Evolutionary conservation across 2,113 vertebrate genomes (phyloP), one percentile per base, ranked within the genome.

Genomic region (Podarcis cretensis): DNA sequence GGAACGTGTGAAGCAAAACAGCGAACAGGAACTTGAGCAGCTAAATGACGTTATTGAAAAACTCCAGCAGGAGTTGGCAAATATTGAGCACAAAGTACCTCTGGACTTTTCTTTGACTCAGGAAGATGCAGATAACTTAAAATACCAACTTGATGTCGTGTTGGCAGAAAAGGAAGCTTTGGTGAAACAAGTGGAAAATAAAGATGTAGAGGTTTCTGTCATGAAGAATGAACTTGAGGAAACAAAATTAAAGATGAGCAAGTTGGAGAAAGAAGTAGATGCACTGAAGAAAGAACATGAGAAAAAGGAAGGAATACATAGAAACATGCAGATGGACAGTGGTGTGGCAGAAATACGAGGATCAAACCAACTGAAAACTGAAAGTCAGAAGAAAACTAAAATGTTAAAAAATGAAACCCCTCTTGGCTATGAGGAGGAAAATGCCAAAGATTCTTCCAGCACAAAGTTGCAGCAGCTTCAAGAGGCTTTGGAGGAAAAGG

Each of bases 21-120:
- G 94, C 0, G 93, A 98, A 86, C 98, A 99, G 71, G 98, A 99
- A 94, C 87, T 98, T 0, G 98, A 99, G 35, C 98, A 99, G 84
- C 93, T 99, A 78, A 98, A 98, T 93, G 98, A 98, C 54, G 98
- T 99, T 32, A 99, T 99, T 85, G 98, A 99, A 68, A 98, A 97
- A 89, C 98, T 99, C 84, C 99, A 99, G 90, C 97, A 98, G 91
- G 98, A 99, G 84, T 95, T 99, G 84, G 92, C 97, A 83, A 96
- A 95, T 91, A 99, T 98, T 40, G 98, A 97, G 88, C 97, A 96
- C 87, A 98, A 98, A 63, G 32, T 92, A 8, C 90, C 95, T 20
- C 73, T 92, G 81, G 96, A 95, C 20, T 10, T 79, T 68, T 90
- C 95, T 89, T 95, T 95, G n/a, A 95, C 97, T 18, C 95, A 97